Conservation (phyloP, 2,888 invertebrate species). For the Oscheius sp. region DNA sequence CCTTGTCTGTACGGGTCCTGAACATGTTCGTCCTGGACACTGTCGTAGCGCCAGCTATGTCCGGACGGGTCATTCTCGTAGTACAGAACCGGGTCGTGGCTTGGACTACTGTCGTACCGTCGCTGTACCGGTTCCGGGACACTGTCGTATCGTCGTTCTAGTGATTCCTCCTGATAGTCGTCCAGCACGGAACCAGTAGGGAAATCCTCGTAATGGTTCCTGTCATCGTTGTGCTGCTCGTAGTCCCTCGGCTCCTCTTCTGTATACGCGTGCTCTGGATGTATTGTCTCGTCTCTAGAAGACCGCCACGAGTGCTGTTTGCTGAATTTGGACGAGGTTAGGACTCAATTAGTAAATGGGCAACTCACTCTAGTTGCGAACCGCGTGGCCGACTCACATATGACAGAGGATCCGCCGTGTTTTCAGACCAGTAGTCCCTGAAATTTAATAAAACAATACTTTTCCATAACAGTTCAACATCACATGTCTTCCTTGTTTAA, state of each 20-base stretch:
- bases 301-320: conserved; percentile 25
- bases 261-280: conserved; percentile 14
- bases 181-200: not conserved
- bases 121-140: not conserved
- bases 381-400: conserved; percentile 66
- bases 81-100: conserved; percentile 5
- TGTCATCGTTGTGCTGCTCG: conserved; percentile 21
- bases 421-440: conserved; percentile 37
- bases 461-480: too few relatives aligned
- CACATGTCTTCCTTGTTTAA: too few relatives aligned
- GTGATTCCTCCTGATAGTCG: not conserved
- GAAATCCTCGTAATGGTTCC: conserved; percentile 5
- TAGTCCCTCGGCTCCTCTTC: conserved; percentile 23
- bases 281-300: conserved; percentile 7
- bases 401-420: conserved; percentile 60
- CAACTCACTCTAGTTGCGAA: conserved; percentile 28
- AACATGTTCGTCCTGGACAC: conserved; percentile 48
- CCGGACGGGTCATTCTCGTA: conserved; percentile 23
- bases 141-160: conserved; percentile 5
- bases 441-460: conserved; percentile 11
- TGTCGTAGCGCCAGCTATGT: conserved; percentile 49
- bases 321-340: not conserved
- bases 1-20: not conserved
- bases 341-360: conserved; percentile 11
- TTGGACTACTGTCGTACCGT: conserved; percentile 17